Conservation (phyloP, 2,888 invertebrate species). For the Brachypterus glaber region DNA sequence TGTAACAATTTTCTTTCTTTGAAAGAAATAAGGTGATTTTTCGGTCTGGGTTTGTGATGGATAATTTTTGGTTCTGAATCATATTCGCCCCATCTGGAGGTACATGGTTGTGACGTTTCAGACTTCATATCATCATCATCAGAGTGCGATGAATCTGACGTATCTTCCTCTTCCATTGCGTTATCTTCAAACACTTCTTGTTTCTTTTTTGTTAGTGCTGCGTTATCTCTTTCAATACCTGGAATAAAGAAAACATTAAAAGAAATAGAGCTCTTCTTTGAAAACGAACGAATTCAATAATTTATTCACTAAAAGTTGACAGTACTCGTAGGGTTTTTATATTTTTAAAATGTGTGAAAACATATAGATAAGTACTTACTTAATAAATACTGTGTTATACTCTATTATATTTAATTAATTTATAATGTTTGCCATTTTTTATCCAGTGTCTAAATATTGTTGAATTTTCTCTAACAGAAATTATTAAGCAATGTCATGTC, state of each 20-base stretch:
- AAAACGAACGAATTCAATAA: no score
- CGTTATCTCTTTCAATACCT: slow-evolving; percentile 62
- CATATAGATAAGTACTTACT: no score
- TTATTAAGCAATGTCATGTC: no score
- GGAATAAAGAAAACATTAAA: neutral
- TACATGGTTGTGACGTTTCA: slow-evolving; percentile 22
- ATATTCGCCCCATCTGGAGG: slow-evolving; percentile 32
- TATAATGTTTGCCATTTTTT: no score
- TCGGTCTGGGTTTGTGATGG: slow-evolving; percentile 13
- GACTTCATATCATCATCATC: slow-evolving; percentile 19
- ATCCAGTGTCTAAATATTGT: no score
- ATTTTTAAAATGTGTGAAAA: no score
- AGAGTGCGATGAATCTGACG: slow-evolving; percentile 26
- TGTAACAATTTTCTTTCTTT: slow-evolving; percentile 57
- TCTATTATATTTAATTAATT: no score
- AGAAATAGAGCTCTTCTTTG: no score
- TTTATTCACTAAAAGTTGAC: no score
- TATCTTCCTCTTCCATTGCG: slow-evolving; percentile 38
- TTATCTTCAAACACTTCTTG: slow-evolving; percentile 53
- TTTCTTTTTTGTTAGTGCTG: slow-evolving; percentile 51
- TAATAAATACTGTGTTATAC: no score
- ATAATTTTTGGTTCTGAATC: slow-evolving; percentile 27
- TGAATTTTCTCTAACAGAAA: no score
- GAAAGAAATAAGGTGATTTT: slow-evolving; percentile 39
- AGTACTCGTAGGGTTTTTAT: no score